Evolutionary conservation across 2,113 vertebrate species (phyloP), one percentile per base, ranked within the genome.

Genomic region (Scophthalmus maximus): DNA sequence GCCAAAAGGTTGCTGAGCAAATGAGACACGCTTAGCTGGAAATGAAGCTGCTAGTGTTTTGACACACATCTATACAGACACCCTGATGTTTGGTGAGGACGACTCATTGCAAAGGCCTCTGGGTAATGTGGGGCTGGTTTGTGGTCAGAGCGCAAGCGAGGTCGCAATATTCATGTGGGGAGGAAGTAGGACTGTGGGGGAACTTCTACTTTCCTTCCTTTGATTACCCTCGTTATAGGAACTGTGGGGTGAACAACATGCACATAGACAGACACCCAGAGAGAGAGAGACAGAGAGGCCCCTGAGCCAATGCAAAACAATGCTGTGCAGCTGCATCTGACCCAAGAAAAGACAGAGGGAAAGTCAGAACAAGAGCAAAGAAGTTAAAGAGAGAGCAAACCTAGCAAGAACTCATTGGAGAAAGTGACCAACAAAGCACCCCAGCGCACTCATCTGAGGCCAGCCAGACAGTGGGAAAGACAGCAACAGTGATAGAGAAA

Each of bases 201-300:
- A 12, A 91, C 92, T 93, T 93, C 92, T 85, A 92, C 84, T 87
- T 90, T 85, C 69, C 88, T 93, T 92, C 87, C 88, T 88, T 51
- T 68, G 62, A 79, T 86, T 84, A 86, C 75, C 89, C 82, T 68
- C 66, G 66, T 69, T 73, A 44, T 80, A n/a, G n/a, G n/a, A n/a
- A n/a, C n/a, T n/a, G 57, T 59, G 58, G 23, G 61, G 60, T 69
- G 44, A 85, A 63, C 25, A 70, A 47, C 59, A 53, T 7, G 29
- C 44, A 56, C 27, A 67, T 14, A 73, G 44, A 76, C 2, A 61
- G 34, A 51, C 20, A 32, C 57, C 42, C 22, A n/a, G 57, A 42
- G 25, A 75, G 34, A 52, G 50, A 47, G 42, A 52, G 50, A 52
- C 1, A 52, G 12, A 17, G 52, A n/a, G 27, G 38, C 64, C 44